Evolutionary conservation across 2,888 invertebrate genomes (phyloP).

Genomic region (Ennomos fuscantarius): DNA sequence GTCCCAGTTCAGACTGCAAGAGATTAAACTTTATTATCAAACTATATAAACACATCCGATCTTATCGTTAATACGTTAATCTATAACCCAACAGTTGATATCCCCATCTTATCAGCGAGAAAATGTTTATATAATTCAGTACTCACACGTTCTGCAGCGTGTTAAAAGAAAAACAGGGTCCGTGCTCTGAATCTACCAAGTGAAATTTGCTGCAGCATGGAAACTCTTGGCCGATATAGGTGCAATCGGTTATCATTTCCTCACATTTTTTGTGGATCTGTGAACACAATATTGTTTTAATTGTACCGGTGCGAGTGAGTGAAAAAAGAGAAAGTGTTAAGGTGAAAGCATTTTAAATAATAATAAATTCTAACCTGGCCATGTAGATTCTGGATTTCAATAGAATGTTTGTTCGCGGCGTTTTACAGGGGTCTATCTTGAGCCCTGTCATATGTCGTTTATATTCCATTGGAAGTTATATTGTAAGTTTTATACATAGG

Average conservation of each 20-base stretch:
- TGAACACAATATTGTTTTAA: neutral
- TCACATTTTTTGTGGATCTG: conserved; percentile 76
- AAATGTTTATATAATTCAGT: conserved; percentile 17
- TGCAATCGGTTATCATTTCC: conserved; percentile 74
- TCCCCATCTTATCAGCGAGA: conserved; percentile 23
- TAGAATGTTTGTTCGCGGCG: too few relatives aligned
- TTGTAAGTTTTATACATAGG: too few relatives aligned
- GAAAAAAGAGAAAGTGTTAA: conserved; percentile 10
- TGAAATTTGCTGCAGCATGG: conserved; percentile 81
- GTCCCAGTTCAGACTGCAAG: too few relatives aligned
- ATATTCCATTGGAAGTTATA: too few relatives aligned
- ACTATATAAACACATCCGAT: conserved; percentile 22
- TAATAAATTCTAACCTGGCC: too few relatives aligned
- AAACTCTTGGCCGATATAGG: conserved; percentile 71
- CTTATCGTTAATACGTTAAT: conserved; percentile 42
- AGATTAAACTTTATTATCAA: neutral
- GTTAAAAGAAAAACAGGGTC: conserved; percentile 83
- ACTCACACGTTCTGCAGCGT: conserved; percentile 77
- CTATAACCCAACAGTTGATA: conserved; percentile 20
- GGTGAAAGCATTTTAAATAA: too few relatives aligned
- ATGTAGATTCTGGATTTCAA: too few relatives aligned
- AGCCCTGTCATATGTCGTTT: too few relatives aligned
- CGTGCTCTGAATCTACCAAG: conserved; percentile 77
- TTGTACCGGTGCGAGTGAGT: too few relatives aligned
- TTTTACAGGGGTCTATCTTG: too few relatives aligned